Evolutionary conservation across 2,797 vertebrate species (phyloP), one percentile per base, ranked within the genome.

Genomic region (Lagorchestes hirsutus): DNA sequence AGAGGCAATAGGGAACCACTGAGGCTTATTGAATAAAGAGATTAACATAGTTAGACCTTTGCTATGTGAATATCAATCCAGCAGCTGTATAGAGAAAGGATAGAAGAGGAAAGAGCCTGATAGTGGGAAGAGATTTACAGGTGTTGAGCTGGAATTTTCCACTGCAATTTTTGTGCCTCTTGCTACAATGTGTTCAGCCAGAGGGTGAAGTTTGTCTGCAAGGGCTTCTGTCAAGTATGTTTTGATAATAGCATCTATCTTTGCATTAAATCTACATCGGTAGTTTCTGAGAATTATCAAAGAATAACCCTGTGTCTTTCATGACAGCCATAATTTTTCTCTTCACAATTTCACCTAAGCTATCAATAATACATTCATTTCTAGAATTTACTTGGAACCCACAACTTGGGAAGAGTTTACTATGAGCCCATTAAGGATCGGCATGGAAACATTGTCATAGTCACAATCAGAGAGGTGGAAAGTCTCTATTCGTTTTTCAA

Each of bases 371-470:
- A 87, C 98, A 14, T 97, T 98, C n/a, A 94, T 97, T 98, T 97
- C 57, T 98, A 99, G 99, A 99, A 99, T 98, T 99, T 99, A 95
- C 98, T 99, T 97, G 99, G 99, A 93, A 99, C 99, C 0, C 99
- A 99, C 98, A 99, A 99, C 97, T 98, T 99, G 98, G 99, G 99
- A 55, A 98, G 99, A 95, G 99, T 99, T 97, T 99, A 99, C 98
- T 99, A 99, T 4, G 99, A 99, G 97, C 99, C 99, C 54, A 99
- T 99, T 98, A 99, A 99, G 98, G 99, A 99, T 98, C 99, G 99
- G 67, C 99, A 99, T 22, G 99, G 99, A 93, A 99, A 99, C 96
- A 99, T 99, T 94, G 98, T 99, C 96, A 99, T 99, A 95, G 99
- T 99, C 94, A 99, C 99, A 29, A 99, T 99, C 96, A 99, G 99